These are phyloP conservation scores for Lota lota DNA, from an alignment of 2,113 vertebrate species.

Conservation along the genomic window DNA sequence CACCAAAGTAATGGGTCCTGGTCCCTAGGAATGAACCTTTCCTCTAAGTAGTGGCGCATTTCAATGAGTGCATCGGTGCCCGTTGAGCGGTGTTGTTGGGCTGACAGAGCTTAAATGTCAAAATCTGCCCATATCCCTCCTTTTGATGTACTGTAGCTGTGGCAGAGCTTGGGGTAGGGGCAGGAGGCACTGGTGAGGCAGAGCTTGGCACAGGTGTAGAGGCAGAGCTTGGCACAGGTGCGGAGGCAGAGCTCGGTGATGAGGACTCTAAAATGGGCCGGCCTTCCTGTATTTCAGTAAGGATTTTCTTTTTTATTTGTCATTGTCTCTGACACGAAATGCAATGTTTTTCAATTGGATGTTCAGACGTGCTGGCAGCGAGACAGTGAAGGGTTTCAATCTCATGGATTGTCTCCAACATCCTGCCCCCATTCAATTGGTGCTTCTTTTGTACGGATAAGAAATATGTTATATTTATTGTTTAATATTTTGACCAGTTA, in stretches of 20 bases:
- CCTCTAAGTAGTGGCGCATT: slow-evolving; percentile 21
- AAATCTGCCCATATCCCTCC: slow-evolving; percentile 20
- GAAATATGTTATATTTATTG: too few species aligned
- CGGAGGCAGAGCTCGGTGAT: not conserved
- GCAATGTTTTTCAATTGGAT: slow-evolving; percentile 17
- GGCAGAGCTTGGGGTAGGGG: not conserved
- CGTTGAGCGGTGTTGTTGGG: slow-evolving; percentile 14
- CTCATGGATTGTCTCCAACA: too few species aligned
- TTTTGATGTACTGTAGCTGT: slow-evolving; percentile 27
- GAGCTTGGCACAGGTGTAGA: slow-evolving; percentile 4
- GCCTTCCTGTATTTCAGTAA: slow-evolving; percentile 18
- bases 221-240: slow-evolving; percentile 6
- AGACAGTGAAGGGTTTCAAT: slow-evolving; percentile 17
- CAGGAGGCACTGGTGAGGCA: slow-evolving; percentile 4
- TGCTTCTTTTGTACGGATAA: too few species aligned
- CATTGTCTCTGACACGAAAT: slow-evolving; percentile 10
- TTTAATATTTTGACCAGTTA: too few species aligned
- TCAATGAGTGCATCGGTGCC: slow-evolving; percentile 32
- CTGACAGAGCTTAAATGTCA: slow-evolving; percentile 12
- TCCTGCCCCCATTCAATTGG: too few species aligned
- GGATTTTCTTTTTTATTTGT: slow-evolving; percentile 3
- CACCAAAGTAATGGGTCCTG: slow-evolving; percentile 28
- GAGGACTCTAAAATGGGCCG: not conserved
- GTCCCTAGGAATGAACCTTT: slow-evolving; percentile 22
- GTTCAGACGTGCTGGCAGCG: slow-evolving; percentile 24